Evolutionary conservation across 2,888 invertebrate genomes (phyloP).

Genomic region (Scaptomyza cyrtandrae): DNA sequence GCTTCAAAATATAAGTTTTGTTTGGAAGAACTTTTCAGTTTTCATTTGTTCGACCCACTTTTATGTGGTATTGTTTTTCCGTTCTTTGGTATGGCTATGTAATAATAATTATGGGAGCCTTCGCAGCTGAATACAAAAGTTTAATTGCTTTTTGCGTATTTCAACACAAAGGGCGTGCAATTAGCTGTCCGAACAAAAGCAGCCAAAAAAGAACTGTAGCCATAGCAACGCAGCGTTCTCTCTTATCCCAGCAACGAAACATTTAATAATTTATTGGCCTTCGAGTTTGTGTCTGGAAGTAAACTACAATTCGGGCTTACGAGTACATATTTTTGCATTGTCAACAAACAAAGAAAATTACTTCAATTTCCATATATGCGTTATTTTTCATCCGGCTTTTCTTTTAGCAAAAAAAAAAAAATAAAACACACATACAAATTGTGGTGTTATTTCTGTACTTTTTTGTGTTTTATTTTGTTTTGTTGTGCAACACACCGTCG

Average conservation of each 20-base stretch:
- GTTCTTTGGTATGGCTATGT: conserved; percentile 30
- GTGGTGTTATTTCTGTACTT: background rate
- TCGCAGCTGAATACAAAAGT: conserved; percentile 67
- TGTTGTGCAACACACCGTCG: conserved; percentile 22
- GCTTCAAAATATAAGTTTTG: conserved; percentile 41
- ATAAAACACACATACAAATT: conserved; percentile 19
- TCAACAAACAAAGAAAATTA: conserved; percentile 40
- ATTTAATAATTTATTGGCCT: conserved; percentile 50
- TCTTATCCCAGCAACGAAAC: conserved; percentile 3
- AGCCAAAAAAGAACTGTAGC: conserved; percentile 14
- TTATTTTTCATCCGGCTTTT: conserved; percentile 47
- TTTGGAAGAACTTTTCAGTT: conserved; percentile 28
- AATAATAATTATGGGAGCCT: conserved; percentile 71
- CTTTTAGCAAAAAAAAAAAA: conserved; percentile 17
- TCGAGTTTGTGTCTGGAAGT: conserved; percentile 12
- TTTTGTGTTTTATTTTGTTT: conserved; percentile 34
- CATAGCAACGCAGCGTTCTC: conserved; percentile 18
- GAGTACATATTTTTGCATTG: conserved; percentile 25
- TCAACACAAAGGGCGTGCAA: conserved; percentile 65
- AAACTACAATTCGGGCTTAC: conserved; percentile 29
- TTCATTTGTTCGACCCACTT: background rate
- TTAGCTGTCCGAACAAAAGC: conserved; percentile 56
- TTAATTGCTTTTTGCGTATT: conserved; percentile 72
- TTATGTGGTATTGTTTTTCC: conserved; percentile 17
- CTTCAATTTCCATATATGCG: conserved; percentile 55